Evolutionary conservation across 2,888 invertebrate genomes (phyloP).

Genomic region (Zygothrica quintamaculata): DNA sequence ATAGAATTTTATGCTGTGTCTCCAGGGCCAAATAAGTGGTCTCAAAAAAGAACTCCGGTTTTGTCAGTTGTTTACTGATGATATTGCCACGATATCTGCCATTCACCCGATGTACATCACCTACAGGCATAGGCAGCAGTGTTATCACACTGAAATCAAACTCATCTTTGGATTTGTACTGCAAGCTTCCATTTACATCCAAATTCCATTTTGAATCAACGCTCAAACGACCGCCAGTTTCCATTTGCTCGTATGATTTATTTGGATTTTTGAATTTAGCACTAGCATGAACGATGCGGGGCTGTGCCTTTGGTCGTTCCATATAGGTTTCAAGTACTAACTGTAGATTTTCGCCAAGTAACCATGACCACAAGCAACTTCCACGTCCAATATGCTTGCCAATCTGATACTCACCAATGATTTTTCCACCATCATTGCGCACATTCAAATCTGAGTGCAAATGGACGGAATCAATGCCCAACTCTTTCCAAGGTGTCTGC

Average conservation of each 20-base stretch:
- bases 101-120: constrained; percentile 86
- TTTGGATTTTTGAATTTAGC: constrained; percentile 86
- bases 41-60: constrained; percentile 84
- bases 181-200: constrained; percentile 85
- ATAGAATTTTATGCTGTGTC: constrained; percentile 85
- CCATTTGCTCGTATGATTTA: constrained; percentile 85
- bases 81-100: constrained; percentile 82
- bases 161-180: constrained; percentile 75
- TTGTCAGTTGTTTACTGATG: constrained; percentile 65
- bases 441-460: constrained; percentile 74
- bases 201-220: constrained; percentile 87
- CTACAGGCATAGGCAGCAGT: constrained; percentile 86
- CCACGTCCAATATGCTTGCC: constrained; percentile 84
- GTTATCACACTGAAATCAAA: constrained; percentile 85
- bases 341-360: constrained; percentile 86
- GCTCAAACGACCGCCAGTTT: constrained; percentile 86
- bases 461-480: constrained; percentile 82
- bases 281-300: constrained; percentile 85
- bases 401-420: constrained; percentile 84
- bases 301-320: constrained; percentile 81
- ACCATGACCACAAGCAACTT: constrained; percentile 86
- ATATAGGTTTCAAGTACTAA: constrained; percentile 85
- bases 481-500: constrained; percentile 82
- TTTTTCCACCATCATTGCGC: constrained; percentile 73
- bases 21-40: constrained; percentile 85